Percentiles rank a stretch among this genome's conserved stretches.
Evolutionary conservation across 2,113 vertebrate species (phyloP).

Genomic region (Dasyprocta punctata): DNA sequence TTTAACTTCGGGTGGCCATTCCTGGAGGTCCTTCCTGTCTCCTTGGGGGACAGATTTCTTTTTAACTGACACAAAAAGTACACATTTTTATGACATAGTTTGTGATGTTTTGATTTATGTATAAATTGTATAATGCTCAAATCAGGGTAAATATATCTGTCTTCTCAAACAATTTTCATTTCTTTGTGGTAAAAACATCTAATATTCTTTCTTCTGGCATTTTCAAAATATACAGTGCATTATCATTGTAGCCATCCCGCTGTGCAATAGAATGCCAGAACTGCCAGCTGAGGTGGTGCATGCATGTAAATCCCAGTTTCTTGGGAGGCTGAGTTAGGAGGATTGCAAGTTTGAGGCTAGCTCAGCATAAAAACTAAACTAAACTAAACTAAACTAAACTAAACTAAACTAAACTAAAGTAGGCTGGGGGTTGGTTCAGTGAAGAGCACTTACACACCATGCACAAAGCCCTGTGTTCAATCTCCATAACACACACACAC

Average conservation of each 20-base stretch:
- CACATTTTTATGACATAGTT: background rate
- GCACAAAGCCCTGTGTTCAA: background rate
- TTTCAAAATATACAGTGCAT: background rate
- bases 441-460: background rate
- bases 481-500: background rate
- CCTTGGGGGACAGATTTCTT: background rate
- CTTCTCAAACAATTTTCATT: background rate
- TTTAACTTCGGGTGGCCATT: background rate
- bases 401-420: background rate
- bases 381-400: background rate
- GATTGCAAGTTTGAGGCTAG: background rate
- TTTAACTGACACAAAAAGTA: slow-evolving; percentile 18
- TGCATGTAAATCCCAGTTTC: background rate
- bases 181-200: background rate
- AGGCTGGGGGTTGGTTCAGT: background rate
- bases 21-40: background rate
- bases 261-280: background rate
- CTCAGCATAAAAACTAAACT: background rate
- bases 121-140: background rate
- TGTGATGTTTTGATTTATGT: background rate
- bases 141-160: background rate
- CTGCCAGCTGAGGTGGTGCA: too few relatives aligned
- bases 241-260: background rate
- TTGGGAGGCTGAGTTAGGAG: background rate
- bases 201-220: background rate